phyloP scores from a whole-genome alignment of 1,140 invertebrate genomes.

The Ctenoplectra terminalis region DNA sequence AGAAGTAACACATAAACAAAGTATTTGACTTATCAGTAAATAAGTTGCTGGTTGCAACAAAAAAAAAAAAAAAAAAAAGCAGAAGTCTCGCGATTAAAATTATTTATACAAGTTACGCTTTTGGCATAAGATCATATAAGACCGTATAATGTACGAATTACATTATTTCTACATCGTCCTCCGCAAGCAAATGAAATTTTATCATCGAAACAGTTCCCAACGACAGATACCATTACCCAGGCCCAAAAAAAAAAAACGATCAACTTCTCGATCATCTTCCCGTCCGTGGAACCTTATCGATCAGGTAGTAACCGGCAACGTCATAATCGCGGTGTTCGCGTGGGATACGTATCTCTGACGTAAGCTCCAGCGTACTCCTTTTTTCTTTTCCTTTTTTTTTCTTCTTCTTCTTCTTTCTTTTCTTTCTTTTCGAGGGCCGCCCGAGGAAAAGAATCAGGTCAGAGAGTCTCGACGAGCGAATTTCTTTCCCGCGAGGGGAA shows the following conservation, averaged over 20 bases:
- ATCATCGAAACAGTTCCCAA: not conserved
- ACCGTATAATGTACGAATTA: no score
- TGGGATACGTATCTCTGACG: conserved; percentile 40
- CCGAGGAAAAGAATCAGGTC: conserved; percentile 63
- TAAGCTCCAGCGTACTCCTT: conserved; percentile 24
- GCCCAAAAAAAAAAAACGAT: not conserved
- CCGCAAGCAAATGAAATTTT: no score
- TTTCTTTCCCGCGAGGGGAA: conserved; percentile 55
- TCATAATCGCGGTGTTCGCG: conserved; percentile 33
- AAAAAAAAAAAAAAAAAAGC: no score
- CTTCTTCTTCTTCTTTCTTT: not conserved
- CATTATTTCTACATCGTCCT: no score
- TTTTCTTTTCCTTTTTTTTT: conserved; percentile 18
- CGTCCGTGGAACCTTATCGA: conserved; percentile 1
- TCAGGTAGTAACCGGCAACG: not conserved
- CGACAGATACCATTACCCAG: not conserved
- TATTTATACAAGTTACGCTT: no score
- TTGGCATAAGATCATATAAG: no score
- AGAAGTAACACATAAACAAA: no score
- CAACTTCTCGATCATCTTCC: not conserved
- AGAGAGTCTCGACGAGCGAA: conserved; percentile 32
- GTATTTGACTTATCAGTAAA: no score
- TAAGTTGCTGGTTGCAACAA: no score
- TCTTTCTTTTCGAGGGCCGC: conserved; percentile 16
- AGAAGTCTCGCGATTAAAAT: no score